Evolutionary conservation across 2,797 vertebrate species (phyloP).

Genomic region (Phalanger gymnotis): DNA sequence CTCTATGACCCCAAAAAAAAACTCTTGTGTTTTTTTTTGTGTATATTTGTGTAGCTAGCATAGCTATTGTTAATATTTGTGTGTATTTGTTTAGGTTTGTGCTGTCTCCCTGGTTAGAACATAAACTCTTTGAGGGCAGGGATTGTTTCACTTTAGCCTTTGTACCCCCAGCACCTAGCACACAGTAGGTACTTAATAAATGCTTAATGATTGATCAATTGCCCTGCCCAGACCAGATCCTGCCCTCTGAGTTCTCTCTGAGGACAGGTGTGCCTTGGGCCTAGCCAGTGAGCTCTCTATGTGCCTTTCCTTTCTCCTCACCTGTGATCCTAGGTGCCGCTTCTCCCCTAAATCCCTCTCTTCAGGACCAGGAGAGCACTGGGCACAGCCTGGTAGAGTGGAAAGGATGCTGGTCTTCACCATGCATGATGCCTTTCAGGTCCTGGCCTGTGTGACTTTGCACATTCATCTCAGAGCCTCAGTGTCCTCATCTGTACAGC

Average conservation of each 20-base stretch:
- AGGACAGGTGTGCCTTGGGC: neutral
- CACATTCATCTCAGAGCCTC: neutral
- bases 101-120: neutral
- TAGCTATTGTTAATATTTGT: neutral
- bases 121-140: neutral
- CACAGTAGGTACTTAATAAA: neutral
- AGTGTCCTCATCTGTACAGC: neutral
- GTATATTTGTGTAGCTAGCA: neutral
- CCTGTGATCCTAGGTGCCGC: neutral
- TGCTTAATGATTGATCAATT: neutral
- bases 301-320: neutral
- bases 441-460: neutral
- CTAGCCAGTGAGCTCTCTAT: neutral
- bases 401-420: neutral
- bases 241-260: neutral
- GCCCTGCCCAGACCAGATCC: neutral
- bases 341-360: neutral
- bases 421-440: neutral
- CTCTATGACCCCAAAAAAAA: neutral
- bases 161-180: neutral
- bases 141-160: neutral
- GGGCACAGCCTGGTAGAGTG: neutral
- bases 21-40: neutral
- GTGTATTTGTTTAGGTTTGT: neutral
- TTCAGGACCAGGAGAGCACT: neutral